Evolutionary conservation across 1,140 invertebrate species (phyloP).

Genomic region (Halesus radiatus): DNA sequence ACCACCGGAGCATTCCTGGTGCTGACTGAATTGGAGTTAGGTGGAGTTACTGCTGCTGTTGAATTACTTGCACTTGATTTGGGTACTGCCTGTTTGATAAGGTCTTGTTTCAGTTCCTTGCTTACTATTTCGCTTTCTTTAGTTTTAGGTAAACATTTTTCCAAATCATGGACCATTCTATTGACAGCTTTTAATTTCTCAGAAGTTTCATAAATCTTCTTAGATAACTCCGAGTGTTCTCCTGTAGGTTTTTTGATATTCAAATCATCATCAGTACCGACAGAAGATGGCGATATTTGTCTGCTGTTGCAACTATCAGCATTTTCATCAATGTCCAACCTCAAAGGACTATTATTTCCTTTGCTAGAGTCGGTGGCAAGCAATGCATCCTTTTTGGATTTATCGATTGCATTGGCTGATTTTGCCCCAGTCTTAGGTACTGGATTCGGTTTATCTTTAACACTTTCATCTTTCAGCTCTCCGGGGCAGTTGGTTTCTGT

Average conservation of each 20-base stretch:
- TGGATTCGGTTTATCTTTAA: conserved; percentile 51
- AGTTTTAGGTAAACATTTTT: conserved; percentile 67
- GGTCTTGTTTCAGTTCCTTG: conserved; percentile 62
- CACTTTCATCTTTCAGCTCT: conserved; percentile 61
- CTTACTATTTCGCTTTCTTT: conserved; percentile 63
- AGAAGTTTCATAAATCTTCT: conserved; percentile 69
- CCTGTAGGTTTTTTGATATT: conserved; percentile 63
- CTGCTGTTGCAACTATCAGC: conserved; percentile 36
- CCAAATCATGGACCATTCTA: conserved; percentile 68
- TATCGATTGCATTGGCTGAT: conserved; percentile 59
- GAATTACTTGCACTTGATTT: conserved; percentile 56
- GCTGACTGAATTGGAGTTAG: conserved; percentile 13
- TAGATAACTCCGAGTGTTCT: conserved; percentile 68
- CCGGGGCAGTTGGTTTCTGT: conserved; percentile 68
- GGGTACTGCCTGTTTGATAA: conserved; percentile 61
- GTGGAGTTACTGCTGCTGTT: conserved; percentile 56
- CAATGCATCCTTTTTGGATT: conserved; percentile 61
- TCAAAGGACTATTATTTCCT: conserved; percentile 14
- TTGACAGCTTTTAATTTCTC: conserved; percentile 69
- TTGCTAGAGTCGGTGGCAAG: conserved; percentile 44
- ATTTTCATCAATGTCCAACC: conserved; percentile 42
- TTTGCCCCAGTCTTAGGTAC: conserved; percentile 58
- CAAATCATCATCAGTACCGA: conserved; percentile 63
- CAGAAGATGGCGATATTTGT: conserved; percentile 57
- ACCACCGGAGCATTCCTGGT: conserved; percentile 63